phyloP scores from a whole-genome alignment of 2,888 invertebrate genomes.

The Tineola bisselliella region DNA sequence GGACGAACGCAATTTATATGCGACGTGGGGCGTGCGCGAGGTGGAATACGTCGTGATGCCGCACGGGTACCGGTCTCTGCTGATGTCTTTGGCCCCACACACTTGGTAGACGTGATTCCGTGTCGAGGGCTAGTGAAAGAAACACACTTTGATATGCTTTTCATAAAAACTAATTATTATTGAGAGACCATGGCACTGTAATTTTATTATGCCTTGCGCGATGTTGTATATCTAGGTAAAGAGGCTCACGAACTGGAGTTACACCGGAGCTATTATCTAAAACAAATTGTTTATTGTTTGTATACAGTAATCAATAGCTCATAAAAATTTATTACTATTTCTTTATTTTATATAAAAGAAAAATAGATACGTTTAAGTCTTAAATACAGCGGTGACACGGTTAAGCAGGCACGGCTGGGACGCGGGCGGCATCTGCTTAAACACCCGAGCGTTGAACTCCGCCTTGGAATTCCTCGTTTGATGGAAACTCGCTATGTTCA shows the following conservation, averaged over 20 bases:
- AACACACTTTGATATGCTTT: not conserved
- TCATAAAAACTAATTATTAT: not conserved
- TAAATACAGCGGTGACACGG: constrained; percentile 10
- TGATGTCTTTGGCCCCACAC: constrained; percentile 12
- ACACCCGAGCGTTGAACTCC: constrained; percentile 51
- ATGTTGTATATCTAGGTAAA: not conserved
- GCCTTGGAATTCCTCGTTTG: constrained; percentile 36
- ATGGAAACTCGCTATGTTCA: constrained; percentile 32
- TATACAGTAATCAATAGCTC: not conserved
- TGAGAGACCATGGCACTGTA: not conserved
- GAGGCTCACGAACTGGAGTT: not conserved
- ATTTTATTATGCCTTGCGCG: not conserved
- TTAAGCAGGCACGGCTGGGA: constrained; percentile 4
- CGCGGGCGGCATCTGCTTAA: constrained; percentile 33
- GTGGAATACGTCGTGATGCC: not conserved
- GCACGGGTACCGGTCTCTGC: constrained; percentile 6
- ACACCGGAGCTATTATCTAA: not conserved
- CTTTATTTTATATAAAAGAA: not conserved
- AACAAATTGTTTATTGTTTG: not conserved
- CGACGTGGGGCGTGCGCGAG: constrained; percentile 12
- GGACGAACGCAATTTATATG: constrained; percentile 13
- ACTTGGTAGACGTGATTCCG: not conserved
- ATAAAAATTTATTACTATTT: not conserved
- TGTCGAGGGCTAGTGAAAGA: not conserved
- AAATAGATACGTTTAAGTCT: not conserved